These are phyloP conservation scores for Metalampra italica DNA, from an alignment of 2,888 invertebrate species.

Conservation along the genomic window DNA sequence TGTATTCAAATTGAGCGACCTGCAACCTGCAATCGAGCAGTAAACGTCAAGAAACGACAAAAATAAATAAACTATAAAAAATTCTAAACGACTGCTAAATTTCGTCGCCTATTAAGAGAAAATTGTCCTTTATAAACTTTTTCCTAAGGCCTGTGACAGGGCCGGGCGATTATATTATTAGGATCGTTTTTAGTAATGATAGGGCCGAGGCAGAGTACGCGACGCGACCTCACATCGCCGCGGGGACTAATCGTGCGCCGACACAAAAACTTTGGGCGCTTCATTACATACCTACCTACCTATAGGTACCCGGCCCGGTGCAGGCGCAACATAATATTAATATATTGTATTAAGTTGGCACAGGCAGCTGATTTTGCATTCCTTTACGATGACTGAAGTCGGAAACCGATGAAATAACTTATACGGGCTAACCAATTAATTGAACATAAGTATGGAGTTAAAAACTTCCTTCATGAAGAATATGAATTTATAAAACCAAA, in stretches of 20 bases:
- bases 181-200: conserved; percentile 74
- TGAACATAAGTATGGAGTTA: conserved; percentile 13
- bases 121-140: conserved; percentile 69
- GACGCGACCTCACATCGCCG: conserved; percentile 62
- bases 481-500: conserved; percentile 27
- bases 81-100: conserved; percentile 65
- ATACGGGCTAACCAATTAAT: too few species aligned
- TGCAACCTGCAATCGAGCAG: conserved; percentile 24
- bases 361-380: conserved; percentile 48
- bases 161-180: conserved; percentile 78
- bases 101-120: conserved; percentile 58
- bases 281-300: conserved; percentile 56
- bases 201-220: conserved; percentile 60
- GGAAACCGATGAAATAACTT: neutral
- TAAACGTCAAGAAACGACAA: conserved; percentile 38
- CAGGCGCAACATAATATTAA: conserved; percentile 7
- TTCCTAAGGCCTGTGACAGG: conserved; percentile 71
- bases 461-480: too few species aligned
- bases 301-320: conserved; percentile 20
- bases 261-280: conserved; percentile 66
- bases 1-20: conserved; percentile 32
- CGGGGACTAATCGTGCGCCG: conserved; percentile 58
- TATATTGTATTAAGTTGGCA: neutral
- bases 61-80: conserved; percentile 52
- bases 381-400: conserved; percentile 40